Evolutionary conservation across 2,113 vertebrate species (phyloP), one percentile per base, ranked within the genome.

Genomic region (Tachysurus vachellii): DNA sequence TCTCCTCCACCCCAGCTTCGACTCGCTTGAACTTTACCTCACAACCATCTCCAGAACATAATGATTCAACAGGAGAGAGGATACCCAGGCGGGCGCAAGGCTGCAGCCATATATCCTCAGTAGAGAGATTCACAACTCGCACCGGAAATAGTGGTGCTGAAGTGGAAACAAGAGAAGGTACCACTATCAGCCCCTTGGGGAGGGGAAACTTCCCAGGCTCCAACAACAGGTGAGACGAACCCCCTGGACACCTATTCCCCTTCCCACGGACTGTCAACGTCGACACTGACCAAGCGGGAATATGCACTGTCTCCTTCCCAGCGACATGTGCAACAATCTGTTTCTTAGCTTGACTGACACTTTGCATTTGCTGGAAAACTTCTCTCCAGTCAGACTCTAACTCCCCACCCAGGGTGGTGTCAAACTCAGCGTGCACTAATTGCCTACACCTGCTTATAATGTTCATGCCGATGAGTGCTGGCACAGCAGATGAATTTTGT

Each of bases 11-110:
- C n/a, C 28, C 31, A 19, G 50, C 57, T 1, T 42, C 70, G 1
- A 90, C 56, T 2, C 9, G 4, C 54, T 80, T 53, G 14, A 90
- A 88, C 28, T 62, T 61, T 12, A 88, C 87, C 70, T 79, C 54
- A 31, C 75, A 88, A 1, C 83, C 42, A 1, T 36, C 36, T 36
- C 36, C 36, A 36, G 54, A 3, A 3, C 14, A 14, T 14, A 16
- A 2, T 56, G 54, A 57, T 4, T 57, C 17, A 16, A 17, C 14
- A 17, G 56, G 56, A 19, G 16, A 57, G 5, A 57, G 17, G 0
- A 8, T 57, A 19, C 56, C 17, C 16, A 57, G 26, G 11, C 62
- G 26, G 3, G 23, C 11, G 3, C 8, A 9, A 28, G 26, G n/a
- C 62, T 66, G 62, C 26, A 66, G n/a, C 62, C 62, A 66, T 3